phyloP scores from a whole-genome alignment of 2,888 invertebrate species.

The Spatulosminthurus flaviceps region DNA sequence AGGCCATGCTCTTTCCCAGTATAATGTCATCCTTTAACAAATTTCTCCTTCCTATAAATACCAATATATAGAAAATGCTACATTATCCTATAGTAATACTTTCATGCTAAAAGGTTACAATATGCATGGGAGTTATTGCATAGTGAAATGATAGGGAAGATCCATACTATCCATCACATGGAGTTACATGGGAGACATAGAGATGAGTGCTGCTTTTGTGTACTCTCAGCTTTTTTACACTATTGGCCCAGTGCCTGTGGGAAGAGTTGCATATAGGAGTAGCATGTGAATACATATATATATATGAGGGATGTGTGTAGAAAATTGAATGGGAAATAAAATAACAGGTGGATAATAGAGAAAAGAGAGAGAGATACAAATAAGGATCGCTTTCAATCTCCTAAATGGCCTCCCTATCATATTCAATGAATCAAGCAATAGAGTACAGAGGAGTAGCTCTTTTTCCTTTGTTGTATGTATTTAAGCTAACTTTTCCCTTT shows the following conservation, averaged over 20 bases:
- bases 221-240: slow-evolving; percentile 45
- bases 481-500: slow-evolving; percentile 20
- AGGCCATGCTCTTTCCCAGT: background rate
- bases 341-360: slow-evolving; percentile 43
- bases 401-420: slow-evolving; percentile 37
- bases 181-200: too few species aligned
- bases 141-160: too few species aligned
- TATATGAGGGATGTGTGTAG: background rate
- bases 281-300: too few species aligned
- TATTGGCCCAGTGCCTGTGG: slow-evolving; percentile 47
- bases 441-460: background rate
- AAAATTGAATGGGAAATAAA: slow-evolving; percentile 44
- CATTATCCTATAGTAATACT: too few species aligned
- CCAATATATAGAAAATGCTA: too few species aligned
- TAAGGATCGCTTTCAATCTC: slow-evolving; percentile 49
- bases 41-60: too few species aligned
- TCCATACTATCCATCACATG: too few species aligned
- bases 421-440: slow-evolving; percentile 2
- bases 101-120: too few species aligned
- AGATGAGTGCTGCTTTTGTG: too few species aligned
- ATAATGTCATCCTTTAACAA: too few species aligned
- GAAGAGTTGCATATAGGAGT: too few species aligned
- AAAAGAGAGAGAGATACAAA: slow-evolving; percentile 32
- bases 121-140: too few species aligned
- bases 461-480: slow-evolving; percentile 7